These are phyloP conservation scores for Oxycera nigricornis DNA, from an alignment of 2,888 invertebrate species.

Conservation along the genomic window DNA sequence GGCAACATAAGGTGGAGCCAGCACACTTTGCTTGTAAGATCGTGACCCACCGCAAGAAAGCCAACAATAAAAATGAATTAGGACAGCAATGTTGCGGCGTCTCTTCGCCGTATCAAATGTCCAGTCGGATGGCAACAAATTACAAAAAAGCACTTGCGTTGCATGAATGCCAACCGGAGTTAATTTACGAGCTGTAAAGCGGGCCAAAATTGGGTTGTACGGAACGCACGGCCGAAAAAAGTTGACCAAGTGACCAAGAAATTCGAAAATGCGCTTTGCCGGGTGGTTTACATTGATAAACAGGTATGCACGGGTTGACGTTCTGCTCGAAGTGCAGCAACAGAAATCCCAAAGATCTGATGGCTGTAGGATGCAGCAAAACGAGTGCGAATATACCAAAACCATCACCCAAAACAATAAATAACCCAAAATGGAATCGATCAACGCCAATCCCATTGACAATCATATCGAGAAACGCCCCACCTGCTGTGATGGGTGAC, in stretches of 20 bases:
- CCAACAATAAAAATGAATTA: constrained; percentile 31
- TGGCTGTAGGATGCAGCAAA: too few relatives aligned
- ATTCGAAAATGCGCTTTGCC: too few relatives aligned
- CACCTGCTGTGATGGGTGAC: neutral
- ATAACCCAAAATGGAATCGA: too few relatives aligned
- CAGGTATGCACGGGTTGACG: too few relatives aligned
- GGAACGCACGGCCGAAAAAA: neutral
- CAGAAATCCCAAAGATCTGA: too few relatives aligned
- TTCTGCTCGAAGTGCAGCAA: too few relatives aligned
- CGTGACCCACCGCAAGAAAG: constrained; percentile 18
- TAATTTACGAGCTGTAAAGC: neutral
- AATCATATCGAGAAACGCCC: too few relatives aligned
- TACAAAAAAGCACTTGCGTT: neutral
- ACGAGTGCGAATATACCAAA: too few relatives aligned
- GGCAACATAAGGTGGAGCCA: neutral
- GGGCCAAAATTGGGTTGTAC: constrained; percentile 1
- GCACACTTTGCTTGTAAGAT: constrained; percentile 29
- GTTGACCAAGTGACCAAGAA: constrained; percentile 12
- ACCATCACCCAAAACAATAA: too few relatives aligned
- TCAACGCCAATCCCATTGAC: too few relatives aligned
- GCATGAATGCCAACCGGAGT: neutral
- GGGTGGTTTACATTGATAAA: too few relatives aligned
- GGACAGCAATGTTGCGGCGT: constrained; percentile 5
- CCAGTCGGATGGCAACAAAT: neutral
- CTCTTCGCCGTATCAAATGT: neutral